Evolutionary conservation across 2,113 vertebrate genomes (phyloP).

Genomic region (Dicaeum eximium): DNA sequence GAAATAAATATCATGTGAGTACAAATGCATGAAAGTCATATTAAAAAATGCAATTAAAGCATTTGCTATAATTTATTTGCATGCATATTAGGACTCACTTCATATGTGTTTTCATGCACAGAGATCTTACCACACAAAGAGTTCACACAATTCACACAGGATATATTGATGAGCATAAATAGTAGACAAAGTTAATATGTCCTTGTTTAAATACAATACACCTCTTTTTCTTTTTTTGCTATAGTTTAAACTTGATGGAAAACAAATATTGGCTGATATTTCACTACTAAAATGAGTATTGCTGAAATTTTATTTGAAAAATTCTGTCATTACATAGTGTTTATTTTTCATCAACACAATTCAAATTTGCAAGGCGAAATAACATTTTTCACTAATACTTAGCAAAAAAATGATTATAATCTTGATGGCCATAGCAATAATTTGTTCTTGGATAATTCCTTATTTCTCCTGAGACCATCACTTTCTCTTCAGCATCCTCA

Average conservation of each 20-base stretch:
- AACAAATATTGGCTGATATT: neutral
- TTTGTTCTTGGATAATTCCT: neutral
- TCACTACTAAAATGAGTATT: neutral
- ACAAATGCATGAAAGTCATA: neutral
- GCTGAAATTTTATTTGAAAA: neutral
- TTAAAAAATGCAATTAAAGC: neutral
- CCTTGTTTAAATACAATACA: neutral
- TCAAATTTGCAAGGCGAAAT: neutral
- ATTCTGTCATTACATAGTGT: neutral
- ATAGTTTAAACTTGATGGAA: neutral
- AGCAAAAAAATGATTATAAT: neutral
- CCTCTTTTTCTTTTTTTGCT: neutral
- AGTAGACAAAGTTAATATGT: neutral
- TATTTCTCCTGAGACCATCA: neutral
- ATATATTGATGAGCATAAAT: neutral
- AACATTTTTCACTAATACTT: neutral
- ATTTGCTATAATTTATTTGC: neutral
- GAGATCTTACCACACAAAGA: neutral
- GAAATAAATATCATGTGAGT: neutral
- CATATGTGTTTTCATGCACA: neutral
- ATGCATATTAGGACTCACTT: neutral
- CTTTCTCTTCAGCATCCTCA: neutral
- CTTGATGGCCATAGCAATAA: neutral
- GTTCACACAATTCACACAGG: neutral
- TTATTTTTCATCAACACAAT: neutral